Percentiles rank a stretch among this genome's conserved stretches.
These are phyloP conservation scores for Ailurus styani DNA, from an alignment of 2,113 vertebrate genomes.

Conservation along the genomic window DNA sequence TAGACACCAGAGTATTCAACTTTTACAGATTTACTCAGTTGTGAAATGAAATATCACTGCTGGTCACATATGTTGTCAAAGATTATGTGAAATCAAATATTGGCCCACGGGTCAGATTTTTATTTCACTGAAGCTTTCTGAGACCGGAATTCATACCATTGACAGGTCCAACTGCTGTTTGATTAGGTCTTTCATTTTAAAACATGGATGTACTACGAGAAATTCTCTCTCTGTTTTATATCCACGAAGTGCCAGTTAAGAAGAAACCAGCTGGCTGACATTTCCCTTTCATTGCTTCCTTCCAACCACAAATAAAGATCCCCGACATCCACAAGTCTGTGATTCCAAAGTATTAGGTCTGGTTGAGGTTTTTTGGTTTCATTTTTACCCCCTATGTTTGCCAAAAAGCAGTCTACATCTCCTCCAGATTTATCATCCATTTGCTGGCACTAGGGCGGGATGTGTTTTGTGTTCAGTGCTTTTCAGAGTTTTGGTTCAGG, in stretches of 20 bases:
- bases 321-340: not conserved
- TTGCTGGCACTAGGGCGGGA: not conserved
- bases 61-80: not conserved
- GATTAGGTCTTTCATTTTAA: constrained; percentile 3
- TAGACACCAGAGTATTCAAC: not conserved
- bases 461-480: not conserved
- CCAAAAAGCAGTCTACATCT: not conserved
- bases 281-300: not conserved
- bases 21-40: not conserved
- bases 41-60: not conserved
- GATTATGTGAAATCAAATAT: constrained; percentile 7
- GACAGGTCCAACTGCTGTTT: not conserved
- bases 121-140: not conserved
- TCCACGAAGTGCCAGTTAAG: not conserved
- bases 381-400: not conserved
- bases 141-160: constrained; percentile 35
- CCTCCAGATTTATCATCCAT: not conserved
- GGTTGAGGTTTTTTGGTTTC: not conserved
- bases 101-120: not conserved
- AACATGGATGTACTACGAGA: not conserved
- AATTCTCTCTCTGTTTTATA: not conserved
- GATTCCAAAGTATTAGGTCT: not conserved
- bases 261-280: not conserved
- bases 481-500: not conserved
- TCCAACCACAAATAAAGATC: not conserved